A percentile compares a stretch with the other conserved stretches of the same genome.
These are phyloP conservation scores for Enteromius argenteus DNA, from an alignment of 2,797 vertebrate genomes.

Conservation along the genomic window DNA sequence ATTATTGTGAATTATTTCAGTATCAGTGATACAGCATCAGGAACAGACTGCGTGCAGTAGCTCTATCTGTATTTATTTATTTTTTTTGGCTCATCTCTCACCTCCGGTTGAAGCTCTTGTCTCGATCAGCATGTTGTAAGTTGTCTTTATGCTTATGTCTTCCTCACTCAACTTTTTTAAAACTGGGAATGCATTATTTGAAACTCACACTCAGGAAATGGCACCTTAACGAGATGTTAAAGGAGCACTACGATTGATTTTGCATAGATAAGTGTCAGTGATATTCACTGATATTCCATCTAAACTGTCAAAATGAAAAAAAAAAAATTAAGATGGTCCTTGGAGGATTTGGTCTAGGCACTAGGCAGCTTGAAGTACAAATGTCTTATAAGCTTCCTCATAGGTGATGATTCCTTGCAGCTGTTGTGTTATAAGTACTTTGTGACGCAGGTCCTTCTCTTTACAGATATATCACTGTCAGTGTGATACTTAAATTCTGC, in stretches of 20 bases:
- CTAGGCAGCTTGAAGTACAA: slow-evolving; percentile 9
- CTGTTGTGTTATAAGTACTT: neutral
- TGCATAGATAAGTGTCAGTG: neutral
- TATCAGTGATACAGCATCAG: neutral
- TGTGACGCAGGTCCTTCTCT: neutral
- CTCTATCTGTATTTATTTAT: neutral
- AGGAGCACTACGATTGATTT: neutral
- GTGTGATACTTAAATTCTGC: neutral
- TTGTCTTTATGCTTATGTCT: neutral
- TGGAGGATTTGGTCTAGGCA: neutral
- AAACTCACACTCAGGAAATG: neutral
- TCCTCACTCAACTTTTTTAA: neutral
- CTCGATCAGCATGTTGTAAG: neutral
- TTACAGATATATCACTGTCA: neutral
- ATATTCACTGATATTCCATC: neutral
- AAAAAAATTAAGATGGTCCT: neutral
- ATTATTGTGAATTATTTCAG: neutral
- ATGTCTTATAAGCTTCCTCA: neutral
- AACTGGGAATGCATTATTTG: neutral
- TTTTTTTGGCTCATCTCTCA: neutral
- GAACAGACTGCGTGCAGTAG: neutral
- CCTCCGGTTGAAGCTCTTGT: neutral
- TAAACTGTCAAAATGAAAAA: neutral
- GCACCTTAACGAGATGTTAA: neutral
- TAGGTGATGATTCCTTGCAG: neutral